Base-by-base conservation (phyloP, 1,140 invertebrate genomes). In the Danaus plexippus region DNA sequence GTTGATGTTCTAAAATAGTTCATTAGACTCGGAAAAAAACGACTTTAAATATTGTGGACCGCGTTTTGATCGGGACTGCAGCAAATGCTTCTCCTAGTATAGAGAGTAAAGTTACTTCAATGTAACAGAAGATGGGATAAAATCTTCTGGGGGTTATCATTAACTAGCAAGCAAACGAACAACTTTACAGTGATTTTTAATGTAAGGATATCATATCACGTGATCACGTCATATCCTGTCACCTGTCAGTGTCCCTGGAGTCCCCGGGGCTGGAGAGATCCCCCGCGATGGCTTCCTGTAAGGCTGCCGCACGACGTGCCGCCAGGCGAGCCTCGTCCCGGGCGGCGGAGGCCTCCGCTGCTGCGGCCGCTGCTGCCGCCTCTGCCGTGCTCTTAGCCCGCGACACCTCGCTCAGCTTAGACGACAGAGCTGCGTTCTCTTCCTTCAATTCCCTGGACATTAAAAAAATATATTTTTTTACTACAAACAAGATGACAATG, bases 241-340 rank as follows among this genome's bases (percentile, higher is more conserved):
- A 88, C 86, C 84, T 88, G 55, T 88, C 86, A 15, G 75, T 77
- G 40, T 84, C 77, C 57, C 78, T 63, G 11, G 75, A 79, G 50
- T 84, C 81, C 2, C 71, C 74, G 1, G 79, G 77, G 52, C 82
- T 85, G 59, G 74, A 77, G 43, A 88, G 77, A 52, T 88, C 84
- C 0, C 80, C 84, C 0, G 83, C 80, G 47, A 88, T 85, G 57
- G 86, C 86, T 54, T 87, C 80, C 59, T 88, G 86, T 60, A 88
- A 67, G 9, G 83, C 78, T 1, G 78, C 63, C 43, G 80, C 82
- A 1, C 85, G 71, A 0, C 82, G 53, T 8, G 80, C 77, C 5
- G 85, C 82, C 0, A 82, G 74, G 9, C 84, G 62, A 22, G 85
- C 80, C 63, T 87, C 85, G 57, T 81, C 78, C 8, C 79, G 18